Conservation (phyloP, 1,140 invertebrate genomes). For the Forficula auricularia region DNA sequence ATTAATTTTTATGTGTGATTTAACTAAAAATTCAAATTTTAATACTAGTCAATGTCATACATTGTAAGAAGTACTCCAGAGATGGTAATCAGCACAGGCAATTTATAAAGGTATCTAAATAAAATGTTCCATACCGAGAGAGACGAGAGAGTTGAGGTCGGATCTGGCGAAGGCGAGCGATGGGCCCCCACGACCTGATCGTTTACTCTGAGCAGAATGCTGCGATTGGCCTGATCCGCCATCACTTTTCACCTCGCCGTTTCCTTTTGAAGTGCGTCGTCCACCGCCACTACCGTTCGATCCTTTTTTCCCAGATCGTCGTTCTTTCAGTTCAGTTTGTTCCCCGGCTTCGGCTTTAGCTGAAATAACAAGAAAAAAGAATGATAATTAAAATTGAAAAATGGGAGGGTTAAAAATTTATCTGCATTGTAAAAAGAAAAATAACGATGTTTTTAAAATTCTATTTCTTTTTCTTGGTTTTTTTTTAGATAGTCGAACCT, state of each 20-base stretch:
- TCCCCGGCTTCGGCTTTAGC: constrained; percentile 18
- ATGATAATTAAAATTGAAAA: neutral
- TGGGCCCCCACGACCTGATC: constrained; percentile 54
- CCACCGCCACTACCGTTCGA: constrained; percentile 16
- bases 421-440: constrained; percentile 3
- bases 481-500: too few relatives aligned
- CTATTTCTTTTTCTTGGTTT: too few relatives aligned
- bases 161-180: constrained; percentile 52
- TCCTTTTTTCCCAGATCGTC: constrained; percentile 19
- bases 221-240: constrained; percentile 61
- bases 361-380: neutral
- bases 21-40: too few relatives aligned
- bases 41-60: too few relatives aligned
- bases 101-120: too few relatives aligned
- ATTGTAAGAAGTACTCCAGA: too few relatives aligned
- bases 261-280: constrained; percentile 16
- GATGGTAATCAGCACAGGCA: too few relatives aligned
- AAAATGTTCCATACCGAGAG: constrained; percentile 34
- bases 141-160: constrained; percentile 59
- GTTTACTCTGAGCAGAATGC: constrained; percentile 44
- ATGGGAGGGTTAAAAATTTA: neutral
- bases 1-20: too few relatives aligned
- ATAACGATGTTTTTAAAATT: too few relatives aligned
- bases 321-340: constrained; percentile 33
- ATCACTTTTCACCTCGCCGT: constrained; percentile 43